Percentiles rank a stretch among this genome's conserved stretches.
These are phyloP conservation scores for Cistogaster globosa DNA, from an alignment of 2,888 invertebrate genomes.

Conservation along the genomic window DNA sequence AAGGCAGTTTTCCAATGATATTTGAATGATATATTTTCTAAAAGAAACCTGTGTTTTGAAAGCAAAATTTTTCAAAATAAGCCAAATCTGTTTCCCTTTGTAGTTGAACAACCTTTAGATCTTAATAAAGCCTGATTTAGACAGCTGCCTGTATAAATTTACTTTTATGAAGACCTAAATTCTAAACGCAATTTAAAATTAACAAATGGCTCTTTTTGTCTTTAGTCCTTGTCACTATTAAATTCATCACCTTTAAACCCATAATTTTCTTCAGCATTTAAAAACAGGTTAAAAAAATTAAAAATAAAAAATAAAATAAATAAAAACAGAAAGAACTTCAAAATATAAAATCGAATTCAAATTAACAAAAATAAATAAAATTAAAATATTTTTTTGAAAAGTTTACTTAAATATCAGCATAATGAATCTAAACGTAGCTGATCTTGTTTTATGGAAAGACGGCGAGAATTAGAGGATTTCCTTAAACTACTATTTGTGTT, in stretches of 20 bases:
- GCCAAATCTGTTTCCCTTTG: too few relatives aligned
- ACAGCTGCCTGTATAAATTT: too few relatives aligned
- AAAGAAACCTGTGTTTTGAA: too few relatives aligned
- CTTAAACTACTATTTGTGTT: slow-evolving; percentile 69
- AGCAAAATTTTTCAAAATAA: too few relatives aligned
- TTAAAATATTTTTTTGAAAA: slow-evolving; percentile 63
- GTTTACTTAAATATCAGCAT: slow-evolving; percentile 81
- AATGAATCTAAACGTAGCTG: slow-evolving; percentile 82
- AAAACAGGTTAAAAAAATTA: neutral
- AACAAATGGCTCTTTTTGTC: too few relatives aligned
- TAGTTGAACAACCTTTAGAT: too few relatives aligned
- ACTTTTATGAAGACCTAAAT: too few relatives aligned
- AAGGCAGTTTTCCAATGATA: too few relatives aligned
- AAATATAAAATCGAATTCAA: neutral
- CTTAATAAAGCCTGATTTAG: too few relatives aligned
- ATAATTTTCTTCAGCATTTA: slow-evolving; percentile 2
- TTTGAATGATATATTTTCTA: too few relatives aligned
- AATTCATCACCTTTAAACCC: neutral
- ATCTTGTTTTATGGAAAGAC: slow-evolving; percentile 82
- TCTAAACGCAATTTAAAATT: too few relatives aligned
- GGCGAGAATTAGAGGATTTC: slow-evolving; percentile 78
- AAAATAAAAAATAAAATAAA: neutral
- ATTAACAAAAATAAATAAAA: neutral
- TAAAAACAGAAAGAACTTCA: neutral
- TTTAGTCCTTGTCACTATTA: too few relatives aligned